Evolutionary conservation across 2,797 vertebrate species (phyloP), one percentile per base, ranked within the genome.

Genomic region (Scolopax rusticola): DNA sequence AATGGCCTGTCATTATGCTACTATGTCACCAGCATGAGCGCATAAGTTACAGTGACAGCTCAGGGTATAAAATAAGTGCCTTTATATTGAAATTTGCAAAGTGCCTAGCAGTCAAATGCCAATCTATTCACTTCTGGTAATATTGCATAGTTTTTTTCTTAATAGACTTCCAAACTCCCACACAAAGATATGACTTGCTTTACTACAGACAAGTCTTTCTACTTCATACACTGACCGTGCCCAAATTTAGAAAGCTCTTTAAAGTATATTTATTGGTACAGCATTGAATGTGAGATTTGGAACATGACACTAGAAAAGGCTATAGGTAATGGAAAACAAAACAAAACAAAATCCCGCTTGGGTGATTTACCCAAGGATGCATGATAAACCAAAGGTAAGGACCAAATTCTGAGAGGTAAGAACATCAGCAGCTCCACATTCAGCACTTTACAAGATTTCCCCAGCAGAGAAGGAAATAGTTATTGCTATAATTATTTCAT

Each of bases 401-500:
- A 40, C 75, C 0, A 0, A 71, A 83, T 94, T 94, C 68, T 1
- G 53, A 95, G 93, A 45, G 77, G 64, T 53, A 90, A 68, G 86
- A 94, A 87, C 65, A 83, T 77, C 88, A 83, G 78, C 86, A 90
- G 84, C 50, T 90, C 82, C 84, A 80, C 83, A 84, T 88, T 70
- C 87, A 93, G 96, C 93, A 88, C 82, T 89, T 86, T 50, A 89
- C 38, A 77, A 89, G 81, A 88, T 84, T 95, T 82, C 95, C 93
- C 89, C 95, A 94, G 83, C 36, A 97, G 92, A 96, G 84, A 95
- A 92, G 88, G 81, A 93, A 95, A 96, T 63, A 95, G 92, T 92
- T 94, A 95, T 91, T 93, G 90, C 92, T 93, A 94, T 95, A 97
- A 97, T 96, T 96, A 96, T 96, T 97, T 97, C 93, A 95, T 96